Conservation (phyloP, 2,797 vertebrate species). For the Protosalanx chinensis region DNA sequence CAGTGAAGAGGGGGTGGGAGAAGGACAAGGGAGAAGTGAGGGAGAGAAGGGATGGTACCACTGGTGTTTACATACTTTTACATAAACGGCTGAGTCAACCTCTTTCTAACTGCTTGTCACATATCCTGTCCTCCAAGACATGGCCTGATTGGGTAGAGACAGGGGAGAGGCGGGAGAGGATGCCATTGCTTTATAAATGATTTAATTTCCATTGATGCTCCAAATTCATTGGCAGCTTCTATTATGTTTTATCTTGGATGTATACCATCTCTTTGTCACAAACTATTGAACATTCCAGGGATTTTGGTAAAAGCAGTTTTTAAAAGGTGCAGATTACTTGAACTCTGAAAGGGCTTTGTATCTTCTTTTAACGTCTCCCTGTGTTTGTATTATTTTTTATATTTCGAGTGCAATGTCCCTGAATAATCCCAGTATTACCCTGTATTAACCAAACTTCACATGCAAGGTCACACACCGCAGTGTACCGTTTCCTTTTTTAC, state of each 20-base stretch:
- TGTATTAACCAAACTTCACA: slow-evolving; percentile 50
- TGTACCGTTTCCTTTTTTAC: slow-evolving; percentile 36
- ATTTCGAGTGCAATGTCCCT: slow-evolving; percentile 17
- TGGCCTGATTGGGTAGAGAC: slow-evolving; percentile 30
- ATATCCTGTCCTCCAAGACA: slow-evolving; percentile 38
- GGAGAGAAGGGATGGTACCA: slow-evolving; percentile 3
- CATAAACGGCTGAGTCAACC: slow-evolving; percentile 47
- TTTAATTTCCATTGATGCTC: slow-evolving; percentile 12
- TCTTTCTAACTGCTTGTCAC: slow-evolving; percentile 39
- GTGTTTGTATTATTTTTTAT: background rate
- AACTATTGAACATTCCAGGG: background rate
- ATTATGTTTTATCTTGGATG: background rate
- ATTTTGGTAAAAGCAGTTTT: background rate
- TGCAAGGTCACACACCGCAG: slow-evolving; percentile 25
- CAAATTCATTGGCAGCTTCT: slow-evolving; percentile 1
- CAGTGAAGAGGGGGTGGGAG: slow-evolving; percentile 9
- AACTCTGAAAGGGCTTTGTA: background rate
- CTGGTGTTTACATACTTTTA: slow-evolving; percentile 51
- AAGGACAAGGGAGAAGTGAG: slow-evolving; percentile 1
- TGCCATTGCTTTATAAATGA: background rate
- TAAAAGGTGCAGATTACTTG: slow-evolving; percentile 17
- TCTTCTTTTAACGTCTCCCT: background rate
- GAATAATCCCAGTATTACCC: slow-evolving; percentile 40
- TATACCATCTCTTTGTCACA: background rate
- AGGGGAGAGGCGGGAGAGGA: slow-evolving; percentile 1